Base-by-base conservation (phyloP, 2,797 vertebrate genomes). In the Rousettus madagascariensis region DNA sequence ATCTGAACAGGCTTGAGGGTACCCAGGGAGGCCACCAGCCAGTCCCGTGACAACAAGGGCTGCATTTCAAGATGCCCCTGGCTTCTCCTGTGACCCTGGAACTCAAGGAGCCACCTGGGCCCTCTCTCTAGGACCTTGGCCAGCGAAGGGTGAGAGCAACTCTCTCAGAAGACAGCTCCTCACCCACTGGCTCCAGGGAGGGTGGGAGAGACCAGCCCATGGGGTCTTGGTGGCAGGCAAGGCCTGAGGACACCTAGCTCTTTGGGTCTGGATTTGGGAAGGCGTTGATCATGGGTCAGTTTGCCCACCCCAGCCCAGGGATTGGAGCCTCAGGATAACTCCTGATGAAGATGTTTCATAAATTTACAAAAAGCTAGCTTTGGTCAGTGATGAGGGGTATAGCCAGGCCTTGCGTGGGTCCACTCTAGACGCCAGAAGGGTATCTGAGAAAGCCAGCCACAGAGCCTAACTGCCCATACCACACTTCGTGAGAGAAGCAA, bases 281-380 rank as follows among this genome's bases (percentile, higher is more conserved):
- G n/a, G n/a, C 74, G 17, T 87, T 93, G 71, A 79, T 94, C 28
- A 36, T n/a, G 51, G 26, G 51, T 33, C n/a, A 22, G 38, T 94
- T 75, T 63, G 8, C 53, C 51, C 16, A 65, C 59, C 13, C 19
- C 61, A 59, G 41, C 26, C 36, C 46, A 77, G 65, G 80, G 38
- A 41, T 53, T n/a, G 78, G 38, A 61, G 22, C 41, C 49, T 63
- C 68, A 63, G 55, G 66, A 24, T 85, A 92, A 90, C 36, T 86
- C 93, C 85, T 77, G 43, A 68, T 30, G n/a, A 53, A 19, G 41
- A 89, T 75, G 24, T 66, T 93, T 90, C 2, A 51, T 46, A 82
- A 83, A n/a, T 36, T 88, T 75, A 53, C 66, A 86, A 94, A 90
- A 77, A 55, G 55, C 53, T 43, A 53, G 30, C 55, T 93, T 84